Evolutionary conservation across 2,113 vertebrate species (phyloP), one percentile per base, ranked within the genome.

Genomic region (Oncorhynchus keta): DNA sequence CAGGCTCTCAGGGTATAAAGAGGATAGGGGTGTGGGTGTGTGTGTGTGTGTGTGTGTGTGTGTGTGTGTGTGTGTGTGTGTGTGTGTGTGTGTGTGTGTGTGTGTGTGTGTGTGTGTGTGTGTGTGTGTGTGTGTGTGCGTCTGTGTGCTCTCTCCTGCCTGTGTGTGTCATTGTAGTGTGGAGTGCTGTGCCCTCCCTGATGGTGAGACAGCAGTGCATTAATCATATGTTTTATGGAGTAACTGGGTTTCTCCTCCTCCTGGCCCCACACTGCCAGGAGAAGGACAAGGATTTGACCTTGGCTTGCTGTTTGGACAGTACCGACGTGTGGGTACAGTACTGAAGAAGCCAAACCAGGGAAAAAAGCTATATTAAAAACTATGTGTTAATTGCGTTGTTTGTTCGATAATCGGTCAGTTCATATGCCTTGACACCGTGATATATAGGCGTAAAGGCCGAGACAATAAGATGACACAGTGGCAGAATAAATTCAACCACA

Each of bases 161-260:
- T 35, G 35, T 35, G 68, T 82, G 84, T 91, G 86, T 88, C 89
- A 87, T 80, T 85, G 84, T 79, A 65, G 79, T 84, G 79, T 75
- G 26, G 55, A 72, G 86, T 81, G 78, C 80, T 73, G 83, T 84
- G 85, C 80, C 82, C 39, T 39, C 39, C 8, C 39, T 39, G 39
- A 9, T 39, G 39, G 39, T 83, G 77, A 86, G 87, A 91, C 81
- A 76, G 85, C 81, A 61, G 76, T 74, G 78, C 88, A 92, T 92
- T 91, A 89, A 92, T 92, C 91, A 91, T 45, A 70, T 78, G 65
- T 86, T 90, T 92, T 92, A 91, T 86, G 78, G 85, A 87, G 84
- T 83, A 81, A 39, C 78, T 78, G 88, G 81, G 84, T 86, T 83
- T 87, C 83, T 82, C 84, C 79, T 81, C 55, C 84, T 84, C 75